Evolutionary conservation across 2,113 vertebrate species (phyloP).

Genomic region (Ardeotis arabs): DNA sequence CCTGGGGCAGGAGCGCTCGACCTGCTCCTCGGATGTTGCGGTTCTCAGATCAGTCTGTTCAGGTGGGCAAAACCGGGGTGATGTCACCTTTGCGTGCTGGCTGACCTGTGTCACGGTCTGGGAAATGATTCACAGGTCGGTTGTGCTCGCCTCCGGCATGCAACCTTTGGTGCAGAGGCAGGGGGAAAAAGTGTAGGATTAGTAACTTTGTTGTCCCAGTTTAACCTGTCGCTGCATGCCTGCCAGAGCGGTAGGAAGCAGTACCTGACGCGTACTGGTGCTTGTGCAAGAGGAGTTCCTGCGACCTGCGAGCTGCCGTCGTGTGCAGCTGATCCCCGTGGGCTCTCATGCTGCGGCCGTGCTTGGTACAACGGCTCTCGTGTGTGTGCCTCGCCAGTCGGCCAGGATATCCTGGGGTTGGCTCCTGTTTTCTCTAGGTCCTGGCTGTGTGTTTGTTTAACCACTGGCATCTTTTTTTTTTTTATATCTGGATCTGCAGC

Average conservation of each 20-base stretch:
- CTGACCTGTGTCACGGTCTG: background rate
- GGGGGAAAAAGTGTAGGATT: background rate
- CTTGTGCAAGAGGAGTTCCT: background rate
- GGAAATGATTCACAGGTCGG: background rate
- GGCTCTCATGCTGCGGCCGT: rapidly evolving
- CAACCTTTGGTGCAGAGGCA: background rate
- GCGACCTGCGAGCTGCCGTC: rapidly evolving
- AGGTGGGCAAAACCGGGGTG: background rate
- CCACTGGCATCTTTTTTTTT: background rate
- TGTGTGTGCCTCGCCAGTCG: rapidly evolving
- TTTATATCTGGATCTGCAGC: background rate
- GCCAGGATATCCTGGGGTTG: background rate
- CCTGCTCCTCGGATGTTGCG: background rate
- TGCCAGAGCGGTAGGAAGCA: background rate
- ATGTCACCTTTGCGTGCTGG: background rate
- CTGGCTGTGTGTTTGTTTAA: background rate
- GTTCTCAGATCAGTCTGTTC: background rate
- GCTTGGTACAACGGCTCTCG: background rate
- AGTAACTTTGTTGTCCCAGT: background rate
- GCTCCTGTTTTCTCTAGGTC: background rate
- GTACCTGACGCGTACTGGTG: background rate
- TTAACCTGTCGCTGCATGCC: background rate
- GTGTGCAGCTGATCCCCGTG: rapidly evolving
- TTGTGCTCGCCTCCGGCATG: background rate
- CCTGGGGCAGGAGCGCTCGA: background rate